phyloP scores from a whole-genome alignment of 1,140 invertebrate genomes.

The Lepidurus arcticus region DNA sequence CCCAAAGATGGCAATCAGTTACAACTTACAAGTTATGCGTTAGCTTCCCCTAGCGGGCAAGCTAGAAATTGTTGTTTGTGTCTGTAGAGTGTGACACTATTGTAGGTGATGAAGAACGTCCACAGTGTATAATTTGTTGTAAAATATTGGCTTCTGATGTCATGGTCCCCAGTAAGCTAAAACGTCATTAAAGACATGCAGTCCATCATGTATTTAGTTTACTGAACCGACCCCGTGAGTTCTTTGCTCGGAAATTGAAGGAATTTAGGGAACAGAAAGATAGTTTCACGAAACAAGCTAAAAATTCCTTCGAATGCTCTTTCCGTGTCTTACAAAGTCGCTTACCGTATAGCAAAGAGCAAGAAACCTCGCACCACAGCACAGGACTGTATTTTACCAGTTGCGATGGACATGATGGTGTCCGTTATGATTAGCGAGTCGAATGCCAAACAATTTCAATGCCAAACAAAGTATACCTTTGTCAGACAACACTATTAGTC shows the following conservation, averaged over 20 bases:
- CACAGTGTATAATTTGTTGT: constrained; percentile 25
- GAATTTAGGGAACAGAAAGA: constrained; percentile 22
- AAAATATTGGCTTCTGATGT: constrained; percentile 25
- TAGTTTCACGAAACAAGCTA: background rate
- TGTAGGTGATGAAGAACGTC: constrained; percentile 25
- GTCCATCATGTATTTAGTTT: constrained; percentile 6
- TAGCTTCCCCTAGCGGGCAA: too few relatives aligned
- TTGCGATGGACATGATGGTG: background rate
- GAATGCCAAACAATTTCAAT: constrained; percentile 28
- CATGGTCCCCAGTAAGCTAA: constrained; percentile 29
- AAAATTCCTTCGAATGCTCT: background rate
- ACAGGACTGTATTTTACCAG: background rate
- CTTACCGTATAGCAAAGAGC: background rate
- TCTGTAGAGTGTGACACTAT: background rate
- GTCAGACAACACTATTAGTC: constrained; percentile 32
- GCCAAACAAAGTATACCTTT: background rate
- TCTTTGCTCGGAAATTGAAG: constrained; percentile 14
- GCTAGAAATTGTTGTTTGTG: too few relatives aligned
- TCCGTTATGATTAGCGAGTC: constrained; percentile 30
- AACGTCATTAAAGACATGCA: constrained; percentile 10
- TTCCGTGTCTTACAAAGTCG: background rate
- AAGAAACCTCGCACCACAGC: background rate
- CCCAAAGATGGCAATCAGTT: too few relatives aligned
- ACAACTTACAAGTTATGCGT: too few relatives aligned
- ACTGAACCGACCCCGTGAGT: background rate